Base-by-base conservation (phyloP, 1,140 invertebrate species). In the Oncopodura yosiiana region DNA sequence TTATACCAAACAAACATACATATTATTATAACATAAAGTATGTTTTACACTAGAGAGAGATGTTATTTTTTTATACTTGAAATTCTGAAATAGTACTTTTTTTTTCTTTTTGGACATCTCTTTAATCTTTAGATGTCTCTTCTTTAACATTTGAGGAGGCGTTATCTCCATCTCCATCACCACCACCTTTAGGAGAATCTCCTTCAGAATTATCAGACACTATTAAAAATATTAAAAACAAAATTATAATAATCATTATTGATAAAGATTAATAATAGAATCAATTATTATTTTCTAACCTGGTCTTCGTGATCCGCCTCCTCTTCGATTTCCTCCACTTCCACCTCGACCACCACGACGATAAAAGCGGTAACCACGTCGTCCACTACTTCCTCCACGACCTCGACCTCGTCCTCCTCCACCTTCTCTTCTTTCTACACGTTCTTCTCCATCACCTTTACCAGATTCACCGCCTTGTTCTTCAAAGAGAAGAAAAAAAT, bases 161-260 rank as follows among this genome's bases (percentile, higher is more conserved):
- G 24, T 29, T 14, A 18, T 16, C 5, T 43, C 67, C 69, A 29
- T 66, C 70, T 24, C 69, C 69, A 30, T 68, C 70, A 41, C 37
- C 44, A 14, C 53, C 53, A 30, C 52, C 58, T 32, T 49, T 53
- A 9, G 41, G 49, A 11, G 66, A 69, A 0, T 50, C 32, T 71
- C 69, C 23, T 67, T 64, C 18, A 65, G 68, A 32, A 65, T 71
- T 38, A 69, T 72, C 56, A 66, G 68, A n/a, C n/a, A n/a, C n/a
- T n/a, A n/a, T n/a, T n/a, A n/a, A n/a, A n/a, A n/a, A n/a, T n/a
- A 9, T 51, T 46, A 24, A 39, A 27, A 18, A 19, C n/a, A 1
- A 44, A 1, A 16, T 27, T 12, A 18, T 26, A 24, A 41, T 6
- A 16, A 23, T 38, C 32, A 30, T 38, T 36, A 38, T 45, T 53